phyloP scores from a whole-genome alignment of 1,140 invertebrate species.

The Papilio polytes region DNA sequence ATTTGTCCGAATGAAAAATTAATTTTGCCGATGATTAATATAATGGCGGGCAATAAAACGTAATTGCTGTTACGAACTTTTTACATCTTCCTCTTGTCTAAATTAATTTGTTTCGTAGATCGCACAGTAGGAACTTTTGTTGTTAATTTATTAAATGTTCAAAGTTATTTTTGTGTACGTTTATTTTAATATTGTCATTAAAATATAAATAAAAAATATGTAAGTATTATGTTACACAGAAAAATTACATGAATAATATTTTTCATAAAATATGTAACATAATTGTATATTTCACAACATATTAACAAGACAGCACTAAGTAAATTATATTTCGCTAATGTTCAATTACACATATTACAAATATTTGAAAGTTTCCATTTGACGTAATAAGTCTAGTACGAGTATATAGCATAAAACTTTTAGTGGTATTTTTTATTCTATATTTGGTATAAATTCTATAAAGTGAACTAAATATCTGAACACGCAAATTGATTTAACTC shows the following conservation, averaged over 20 bases:
- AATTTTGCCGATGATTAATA: constrained; percentile 83
- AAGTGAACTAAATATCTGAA: constrained; percentile 38
- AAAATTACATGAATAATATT: neutral
- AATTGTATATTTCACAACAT: too few species aligned
- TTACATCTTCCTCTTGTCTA: constrained; percentile 82
- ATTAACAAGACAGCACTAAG: too few species aligned
- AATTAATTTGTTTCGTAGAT: constrained; percentile 72
- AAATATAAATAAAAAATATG: too few species aligned
- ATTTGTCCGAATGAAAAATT: constrained; percentile 84
- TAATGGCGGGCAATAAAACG: constrained; percentile 80
- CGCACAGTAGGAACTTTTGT: constrained; percentile 36
- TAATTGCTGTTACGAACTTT: constrained; percentile 82
- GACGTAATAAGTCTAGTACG: too few species aligned
- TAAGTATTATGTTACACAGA: too few species aligned
- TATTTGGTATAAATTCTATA: neutral
- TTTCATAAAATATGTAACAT: too few species aligned
- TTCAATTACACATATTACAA: too few species aligned
- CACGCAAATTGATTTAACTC: constrained; percentile 48
- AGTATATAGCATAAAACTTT: too few species aligned
- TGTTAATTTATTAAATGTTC: constrained; percentile 35
- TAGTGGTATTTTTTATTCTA: neutral
- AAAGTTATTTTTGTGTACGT: neutral
- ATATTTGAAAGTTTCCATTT: too few species aligned
- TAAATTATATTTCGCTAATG: too few species aligned
- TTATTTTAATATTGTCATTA: neutral